Percentiles rank a stretch among this genome's conserved stretches.
These are phyloP conservation scores for Leuciscus waleckii DNA, from an alignment of 2,797 vertebrate species.

Conservation along the genomic window DNA sequence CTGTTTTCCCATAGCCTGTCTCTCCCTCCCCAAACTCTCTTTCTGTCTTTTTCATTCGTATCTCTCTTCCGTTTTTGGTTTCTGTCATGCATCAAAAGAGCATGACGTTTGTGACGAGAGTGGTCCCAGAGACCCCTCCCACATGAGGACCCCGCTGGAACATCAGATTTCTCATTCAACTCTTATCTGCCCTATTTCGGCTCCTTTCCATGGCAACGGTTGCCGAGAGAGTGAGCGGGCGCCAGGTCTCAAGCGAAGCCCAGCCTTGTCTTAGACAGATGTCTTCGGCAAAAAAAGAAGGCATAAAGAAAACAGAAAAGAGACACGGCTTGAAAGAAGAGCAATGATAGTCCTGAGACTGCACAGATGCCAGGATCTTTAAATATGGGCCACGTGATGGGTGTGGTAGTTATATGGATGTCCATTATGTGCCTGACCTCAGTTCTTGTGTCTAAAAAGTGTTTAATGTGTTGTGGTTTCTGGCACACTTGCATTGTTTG, in stretches of 20 bases:
- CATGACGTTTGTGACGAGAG: slow-evolving; percentile 79
- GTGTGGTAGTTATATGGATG: not conserved
- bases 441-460: not conserved
- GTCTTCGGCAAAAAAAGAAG: slow-evolving; percentile 69
- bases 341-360: slow-evolving; percentile 25
- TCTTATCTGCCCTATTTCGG: slow-evolving; percentile 79
- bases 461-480: slow-evolving; percentile 17
- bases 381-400: not conserved
- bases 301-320: slow-evolving; percentile 22
- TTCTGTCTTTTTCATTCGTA: slow-evolving; percentile 48
- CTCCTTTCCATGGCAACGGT: slow-evolving; percentile 78
- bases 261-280: slow-evolving; percentile 76
- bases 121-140: slow-evolving; percentile 71
- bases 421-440: slow-evolving; percentile 4
- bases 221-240: slow-evolving; percentile 63
- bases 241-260: slow-evolving; percentile 76
- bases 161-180: slow-evolving; percentile 79
- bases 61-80: slow-evolving; percentile 55
- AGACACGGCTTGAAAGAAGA: slow-evolving; percentile 9
- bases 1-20: slow-evolving; percentile 23
- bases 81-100: slow-evolving; percentile 75
- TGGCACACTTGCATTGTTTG: slow-evolving; percentile 3
- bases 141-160: slow-evolving; percentile 55
- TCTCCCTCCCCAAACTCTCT: slow-evolving; percentile 58
- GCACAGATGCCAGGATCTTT: not conserved